A percentile compares a stretch with the other conserved stretches of the same genome.
Evolutionary conservation across 2,888 invertebrate genomes (phyloP).

Genomic region (Latrodectus elegans): DNA sequence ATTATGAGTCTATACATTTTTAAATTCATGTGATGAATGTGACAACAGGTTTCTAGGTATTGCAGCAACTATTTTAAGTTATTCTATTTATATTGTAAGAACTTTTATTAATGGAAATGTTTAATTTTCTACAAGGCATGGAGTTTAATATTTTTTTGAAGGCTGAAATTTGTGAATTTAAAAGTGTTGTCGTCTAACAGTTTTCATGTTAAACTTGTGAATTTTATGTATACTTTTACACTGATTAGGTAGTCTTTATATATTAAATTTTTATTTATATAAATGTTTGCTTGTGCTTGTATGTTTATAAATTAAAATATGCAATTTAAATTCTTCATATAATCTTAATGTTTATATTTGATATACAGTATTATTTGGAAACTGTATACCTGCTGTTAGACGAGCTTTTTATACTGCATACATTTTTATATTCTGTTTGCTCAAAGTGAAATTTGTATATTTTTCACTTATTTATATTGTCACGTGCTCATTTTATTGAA

Average conservation of each 20-base stretch:
- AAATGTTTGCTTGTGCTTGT: conserved; percentile 47
- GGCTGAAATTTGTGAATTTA: too few relatives aligned
- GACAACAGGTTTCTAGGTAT: too few relatives aligned
- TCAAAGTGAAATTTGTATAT: conserved; percentile 26
- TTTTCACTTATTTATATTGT: background rate
- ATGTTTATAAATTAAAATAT: conserved; percentile 33
- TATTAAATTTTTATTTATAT: conserved; percentile 47
- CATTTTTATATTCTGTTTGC: conserved; percentile 23
- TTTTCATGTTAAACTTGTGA: conserved; percentile 35
- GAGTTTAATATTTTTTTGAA: too few relatives aligned
- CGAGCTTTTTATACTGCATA: conserved; percentile 53
- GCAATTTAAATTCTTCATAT: conserved; percentile 55
- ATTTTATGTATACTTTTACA: conserved; percentile 53
- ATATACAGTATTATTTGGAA: conserved; percentile 45
- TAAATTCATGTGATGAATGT: too few relatives aligned
- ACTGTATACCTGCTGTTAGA: conserved; percentile 43
- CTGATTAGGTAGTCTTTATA: conserved; percentile 49
- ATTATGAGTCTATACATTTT: too few relatives aligned
- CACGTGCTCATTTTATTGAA: background rate
- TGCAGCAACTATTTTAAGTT: too few relatives aligned
- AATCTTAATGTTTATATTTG: conserved; percentile 49
- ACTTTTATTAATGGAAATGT: too few relatives aligned
- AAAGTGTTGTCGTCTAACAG: too few relatives aligned
- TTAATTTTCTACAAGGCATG: too few relatives aligned
- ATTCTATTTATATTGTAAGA: too few relatives aligned